Evolutionary conservation across 2,113 vertebrate genomes (phyloP).

Genomic region (Urocolius indicus): DNA sequence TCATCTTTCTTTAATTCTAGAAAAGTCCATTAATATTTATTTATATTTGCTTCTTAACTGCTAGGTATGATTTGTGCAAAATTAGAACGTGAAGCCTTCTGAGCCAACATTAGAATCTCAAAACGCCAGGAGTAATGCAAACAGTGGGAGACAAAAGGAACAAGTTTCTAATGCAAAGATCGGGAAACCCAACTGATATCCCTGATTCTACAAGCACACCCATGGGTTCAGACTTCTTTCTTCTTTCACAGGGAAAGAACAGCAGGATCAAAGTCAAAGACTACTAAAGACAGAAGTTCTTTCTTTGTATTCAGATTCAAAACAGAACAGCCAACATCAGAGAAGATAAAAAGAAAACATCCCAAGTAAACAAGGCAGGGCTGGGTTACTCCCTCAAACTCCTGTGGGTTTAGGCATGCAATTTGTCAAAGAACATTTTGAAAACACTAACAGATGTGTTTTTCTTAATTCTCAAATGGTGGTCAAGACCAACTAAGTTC

Average conservation of each 20-base stretch:
- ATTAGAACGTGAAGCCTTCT: neutral
- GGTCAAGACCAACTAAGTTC: neutral
- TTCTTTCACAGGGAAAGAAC: neutral
- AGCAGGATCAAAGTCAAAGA: constrained; percentile 27
- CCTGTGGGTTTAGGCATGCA: neutral
- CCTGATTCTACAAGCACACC: neutral
- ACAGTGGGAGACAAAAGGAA: neutral
- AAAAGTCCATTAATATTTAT: neutral
- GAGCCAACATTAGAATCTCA: neutral
- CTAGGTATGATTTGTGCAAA: neutral
- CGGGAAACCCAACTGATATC: neutral
- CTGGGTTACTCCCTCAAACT: constrained; percentile 6
- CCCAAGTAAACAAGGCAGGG: constrained; percentile 35
- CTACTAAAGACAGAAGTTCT: constrained; percentile 16
- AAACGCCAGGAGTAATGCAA: neutral
- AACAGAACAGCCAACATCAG: constrained; percentile 13
- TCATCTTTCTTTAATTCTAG: neutral
- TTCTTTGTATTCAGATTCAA: constrained; percentile 36
- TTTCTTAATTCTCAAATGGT: neutral
- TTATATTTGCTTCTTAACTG: neutral
- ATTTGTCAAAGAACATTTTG: neutral
- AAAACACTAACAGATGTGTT: neutral
- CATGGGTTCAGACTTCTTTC: neutral
- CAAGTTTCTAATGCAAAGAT: neutral
- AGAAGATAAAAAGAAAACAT: constrained; percentile 40